Evolutionary conservation across 2,888 invertebrate genomes (phyloP), one percentile per base, ranked within the genome.

Genomic region (Leptura quadrifasciata): DNA sequence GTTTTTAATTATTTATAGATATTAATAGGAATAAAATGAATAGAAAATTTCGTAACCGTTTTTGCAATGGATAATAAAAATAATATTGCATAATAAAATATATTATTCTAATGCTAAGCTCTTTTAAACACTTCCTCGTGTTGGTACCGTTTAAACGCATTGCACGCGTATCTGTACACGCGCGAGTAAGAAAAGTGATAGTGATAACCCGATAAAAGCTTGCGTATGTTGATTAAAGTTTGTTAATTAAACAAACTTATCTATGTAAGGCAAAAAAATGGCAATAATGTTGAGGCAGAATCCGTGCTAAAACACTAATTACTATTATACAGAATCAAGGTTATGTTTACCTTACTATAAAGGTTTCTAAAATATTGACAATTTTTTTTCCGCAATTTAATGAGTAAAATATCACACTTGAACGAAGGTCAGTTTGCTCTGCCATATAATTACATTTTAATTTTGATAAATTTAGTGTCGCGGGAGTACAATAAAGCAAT

Each of bases 371-470:
- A 63, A 63, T 63, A 63, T 63, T 39, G 18, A 27, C 35, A 52
- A 18, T 52, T 65, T 52, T 65, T n/a, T 65, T 21, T 21, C 57
- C 57, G 20, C 21, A 10, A 57, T 57, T 21, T 21, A 21, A 54
- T 54, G 17, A 54, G 15, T 54, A 18, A 57, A 57, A 21, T 21
- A 65, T 65, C 65, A 21, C 52, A 52, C 27, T 21, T 52, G 47
- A 12, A 15, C 27, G 52, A 65, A 65, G 65, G 65, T 65, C 65
- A 24, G 24, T 17, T 52, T 65, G 65, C 65, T 24, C 10, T 52
- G 65, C 65, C 58, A n/a, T 21, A 63, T 20, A 65, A 52, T 65
- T 65, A 17, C 65, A 24, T 52, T 65, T 65, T 65, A 52, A 24
- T 39, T 64, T 64, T 64, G 64, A 47, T 47, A 21, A 64, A 47